These are phyloP conservation scores for Hypotaenidia philippensis DNA, from an alignment of 2,797 vertebrate genomes.

Conservation along the genomic window DNA sequence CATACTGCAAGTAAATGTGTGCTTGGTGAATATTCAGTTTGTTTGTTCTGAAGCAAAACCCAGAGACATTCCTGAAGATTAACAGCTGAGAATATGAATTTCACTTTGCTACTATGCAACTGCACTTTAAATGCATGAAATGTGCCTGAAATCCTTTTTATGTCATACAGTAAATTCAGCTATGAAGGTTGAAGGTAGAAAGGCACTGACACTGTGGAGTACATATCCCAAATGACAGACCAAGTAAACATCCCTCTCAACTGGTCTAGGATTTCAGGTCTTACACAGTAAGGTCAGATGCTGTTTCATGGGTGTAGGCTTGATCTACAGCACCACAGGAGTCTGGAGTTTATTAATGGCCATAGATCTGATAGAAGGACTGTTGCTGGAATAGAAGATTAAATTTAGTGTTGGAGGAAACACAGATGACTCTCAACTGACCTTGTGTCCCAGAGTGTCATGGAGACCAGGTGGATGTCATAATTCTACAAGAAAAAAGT, in stretches of 20 bases:
- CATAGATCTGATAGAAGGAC: neutral
- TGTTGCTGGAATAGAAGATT: neutral
- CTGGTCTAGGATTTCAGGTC: neutral
- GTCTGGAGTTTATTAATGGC: neutral
- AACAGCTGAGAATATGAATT: neutral
- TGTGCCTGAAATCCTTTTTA: neutral
- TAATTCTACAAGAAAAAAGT: neutral
- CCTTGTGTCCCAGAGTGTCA: neutral
- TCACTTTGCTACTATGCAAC: neutral
- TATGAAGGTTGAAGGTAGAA: neutral
- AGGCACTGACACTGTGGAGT: neutral
- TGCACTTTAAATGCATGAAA: neutral
- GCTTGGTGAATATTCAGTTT: neutral
- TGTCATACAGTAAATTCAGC: neutral
- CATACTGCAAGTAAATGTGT: neutral
- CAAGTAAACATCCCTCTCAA: neutral
- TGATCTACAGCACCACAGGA: neutral
- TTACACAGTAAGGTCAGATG: neutral
- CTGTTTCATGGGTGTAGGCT: neutral
- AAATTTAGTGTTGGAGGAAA: neutral
- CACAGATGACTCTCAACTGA: fast-evolving
- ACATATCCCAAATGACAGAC: neutral
- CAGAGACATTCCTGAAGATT: neutral
- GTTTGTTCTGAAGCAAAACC: neutral
- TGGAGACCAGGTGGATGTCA: neutral